Evolutionary conservation across 2,797 vertebrate genomes (phyloP), one percentile per base, ranked within the genome.

Genomic region (Gymnopithys bicolor): DNA sequence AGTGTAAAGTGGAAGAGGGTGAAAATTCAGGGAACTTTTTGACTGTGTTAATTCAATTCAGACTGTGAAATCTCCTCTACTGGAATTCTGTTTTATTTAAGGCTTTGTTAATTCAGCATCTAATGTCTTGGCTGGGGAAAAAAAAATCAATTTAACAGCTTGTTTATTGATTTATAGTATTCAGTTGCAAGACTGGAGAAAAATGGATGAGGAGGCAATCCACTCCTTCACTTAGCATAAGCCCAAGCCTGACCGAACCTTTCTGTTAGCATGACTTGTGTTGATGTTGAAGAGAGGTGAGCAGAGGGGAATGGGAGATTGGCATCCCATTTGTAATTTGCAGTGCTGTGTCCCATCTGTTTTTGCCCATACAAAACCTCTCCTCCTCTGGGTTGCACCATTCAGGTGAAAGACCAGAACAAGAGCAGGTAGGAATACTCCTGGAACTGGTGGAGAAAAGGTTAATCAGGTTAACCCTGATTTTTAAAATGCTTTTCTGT

Each of bases 311-410:
- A 41, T 18, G 45, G 35, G 17, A 52, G 4, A 15, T 41, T 77
- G 41, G 5, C 10, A 5, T 56, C 45, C 11, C 11, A 63, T 13
- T 19, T 0, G 0, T 55, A 27, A 41, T n/a, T 80, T 45, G 19
- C 64, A 7, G 3, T 63, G 32, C 22, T 52, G 19, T 2, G 1
- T 68, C 56, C 24, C 0, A 0, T 37, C 19, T 60, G 8, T 0
- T 89, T 84, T 79, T 53, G 19, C 48, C 35, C 9, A 0, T 67
- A n/a, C 6, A 43, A 77, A 74, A 51, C 11, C 7, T 13, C 45
- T 70, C 11, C 9, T 37, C 17, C 49, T 59, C 13, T 49, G 52
- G 70, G 32, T 22, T 77, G 13, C 8, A 7, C 7, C 7, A 0
- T 52, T 83, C 10, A 41, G 32, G 3, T 33, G 0, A 0, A 87